These are phyloP conservation scores for Melanophora roralis DNA, from an alignment of 2,888 invertebrate genomes.

Conservation along the genomic window DNA sequence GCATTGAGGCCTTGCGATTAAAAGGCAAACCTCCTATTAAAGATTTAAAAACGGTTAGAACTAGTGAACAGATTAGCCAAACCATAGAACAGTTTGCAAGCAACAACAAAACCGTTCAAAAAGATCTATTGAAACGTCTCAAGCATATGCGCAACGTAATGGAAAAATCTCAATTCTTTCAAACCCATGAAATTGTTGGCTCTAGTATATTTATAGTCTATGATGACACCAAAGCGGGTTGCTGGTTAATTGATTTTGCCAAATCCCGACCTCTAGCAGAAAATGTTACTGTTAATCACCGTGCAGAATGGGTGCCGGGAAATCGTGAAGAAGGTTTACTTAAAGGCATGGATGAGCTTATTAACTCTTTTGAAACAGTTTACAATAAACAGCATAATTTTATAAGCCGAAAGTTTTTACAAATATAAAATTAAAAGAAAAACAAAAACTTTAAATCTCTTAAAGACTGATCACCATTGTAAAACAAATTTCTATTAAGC, in stretches of 20 bases:
- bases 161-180: constrained; percentile 90
- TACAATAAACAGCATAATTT: constrained; percentile 67
- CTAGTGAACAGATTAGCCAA: constrained; percentile 84
- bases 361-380: constrained; percentile 81
- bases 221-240: constrained; percentile 91
- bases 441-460: background rate
- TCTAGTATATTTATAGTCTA: constrained; percentile 96
- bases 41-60: constrained; percentile 91
- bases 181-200: constrained; percentile 93
- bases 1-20: constrained; percentile 96
- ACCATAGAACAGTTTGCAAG: constrained; percentile 87
- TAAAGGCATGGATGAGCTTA: constrained; percentile 93
- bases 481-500: constrained; percentile 31
- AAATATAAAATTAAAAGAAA: constrained; percentile 65
- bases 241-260: constrained; percentile 98
- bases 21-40: constrained; percentile 89
- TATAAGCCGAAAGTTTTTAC: constrained; percentile 67
- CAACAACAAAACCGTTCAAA: constrained; percentile 81
- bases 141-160: constrained; percentile 87
- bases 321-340: constrained; percentile 98
- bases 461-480: constrained; percentile 45
- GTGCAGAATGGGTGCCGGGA: constrained; percentile 91
- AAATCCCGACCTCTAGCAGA: constrained; percentile 89
- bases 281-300: constrained; percentile 85
- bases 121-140: constrained; percentile 85